Conservation (phyloP, 2,113 vertebrate genomes). For the Lucifuga dentata region DNA sequence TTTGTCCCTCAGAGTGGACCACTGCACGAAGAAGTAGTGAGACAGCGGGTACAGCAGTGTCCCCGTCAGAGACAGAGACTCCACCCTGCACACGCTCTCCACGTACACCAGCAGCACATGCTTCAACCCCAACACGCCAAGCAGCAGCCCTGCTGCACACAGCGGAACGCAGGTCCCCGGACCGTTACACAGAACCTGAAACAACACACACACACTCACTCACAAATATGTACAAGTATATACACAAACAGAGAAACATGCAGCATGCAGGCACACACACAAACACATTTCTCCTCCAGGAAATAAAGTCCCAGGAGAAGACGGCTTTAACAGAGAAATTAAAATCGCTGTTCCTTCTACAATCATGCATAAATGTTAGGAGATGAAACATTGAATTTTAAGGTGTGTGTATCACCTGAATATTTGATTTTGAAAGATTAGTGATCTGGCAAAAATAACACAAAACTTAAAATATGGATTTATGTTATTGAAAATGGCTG, state of each 20-base stretch:
- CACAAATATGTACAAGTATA: no score
- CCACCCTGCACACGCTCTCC: constrained; percentile 95
- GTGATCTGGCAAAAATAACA: no score
- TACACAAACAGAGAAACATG: constrained; percentile 19
- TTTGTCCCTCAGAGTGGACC: constrained; percentile 88
- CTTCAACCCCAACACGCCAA: constrained; percentile 90
- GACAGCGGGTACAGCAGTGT: constrained; percentile 90
- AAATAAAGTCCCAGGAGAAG: no score
- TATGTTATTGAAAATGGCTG: no score
- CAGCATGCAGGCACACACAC: background rate
- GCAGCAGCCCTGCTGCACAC: constrained; percentile 88
- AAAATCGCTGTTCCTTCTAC: no score
- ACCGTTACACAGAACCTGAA: constrained; percentile 95
- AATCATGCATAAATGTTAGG: no score
- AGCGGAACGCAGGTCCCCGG: constrained; percentile 95
- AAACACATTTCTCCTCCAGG: no score
- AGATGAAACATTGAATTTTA: no score
- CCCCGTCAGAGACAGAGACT: constrained; percentile 92
- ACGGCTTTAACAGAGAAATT: no score
- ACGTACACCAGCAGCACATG: constrained; percentile 91
- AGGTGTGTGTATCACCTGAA: no score
- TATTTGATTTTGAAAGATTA: no score
- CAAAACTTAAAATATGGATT: no score
- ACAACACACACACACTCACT: constrained; percentile 66
- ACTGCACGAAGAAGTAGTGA: constrained; percentile 96